Evolutionary conservation across 2,888 invertebrate genomes (phyloP).

Genomic region (Ochlodes sylvanus): DNA sequence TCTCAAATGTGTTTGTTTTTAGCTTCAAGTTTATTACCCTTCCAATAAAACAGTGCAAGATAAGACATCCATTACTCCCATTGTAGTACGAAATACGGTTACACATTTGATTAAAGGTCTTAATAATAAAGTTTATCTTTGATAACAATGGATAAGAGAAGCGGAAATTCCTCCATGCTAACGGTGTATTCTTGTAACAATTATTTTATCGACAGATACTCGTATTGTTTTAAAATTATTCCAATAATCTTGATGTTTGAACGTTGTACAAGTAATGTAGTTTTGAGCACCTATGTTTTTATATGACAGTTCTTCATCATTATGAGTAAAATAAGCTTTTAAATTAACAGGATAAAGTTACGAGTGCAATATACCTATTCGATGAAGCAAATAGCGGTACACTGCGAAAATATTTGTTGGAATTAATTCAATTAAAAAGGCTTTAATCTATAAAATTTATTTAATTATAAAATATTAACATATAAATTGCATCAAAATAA

Average conservation of each 20-base stretch:
- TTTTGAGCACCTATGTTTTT: no score
- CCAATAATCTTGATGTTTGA: background rate
- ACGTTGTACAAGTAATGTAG: no score
- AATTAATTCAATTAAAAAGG: no score
- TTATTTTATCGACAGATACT: background rate
- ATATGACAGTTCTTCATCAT: no score
- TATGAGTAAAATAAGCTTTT: no score
- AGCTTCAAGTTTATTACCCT: constrained; percentile 6
- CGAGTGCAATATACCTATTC: no score
- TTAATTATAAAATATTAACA: no score
- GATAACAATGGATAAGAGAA: constrained; percentile 18
- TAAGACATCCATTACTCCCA: background rate
- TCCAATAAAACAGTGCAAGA: constrained; percentile 1
- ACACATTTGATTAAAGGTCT: constrained; percentile 21
- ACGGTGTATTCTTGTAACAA: background rate
- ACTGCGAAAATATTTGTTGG: no score
- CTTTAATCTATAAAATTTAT: no score
- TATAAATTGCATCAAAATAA: no score
- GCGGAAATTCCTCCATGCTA: background rate
- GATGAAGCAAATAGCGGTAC: no score
- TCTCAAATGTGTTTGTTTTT: constrained; percentile 9
- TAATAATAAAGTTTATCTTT: constrained; percentile 13
- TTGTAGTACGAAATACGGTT: constrained; percentile 23
- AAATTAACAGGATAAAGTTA: no score
- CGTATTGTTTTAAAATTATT: background rate